Evolutionary conservation across 2,113 vertebrate species (phyloP), one percentile per base, ranked within the genome.

Genomic region (Spermophilus dauricus): DNA sequence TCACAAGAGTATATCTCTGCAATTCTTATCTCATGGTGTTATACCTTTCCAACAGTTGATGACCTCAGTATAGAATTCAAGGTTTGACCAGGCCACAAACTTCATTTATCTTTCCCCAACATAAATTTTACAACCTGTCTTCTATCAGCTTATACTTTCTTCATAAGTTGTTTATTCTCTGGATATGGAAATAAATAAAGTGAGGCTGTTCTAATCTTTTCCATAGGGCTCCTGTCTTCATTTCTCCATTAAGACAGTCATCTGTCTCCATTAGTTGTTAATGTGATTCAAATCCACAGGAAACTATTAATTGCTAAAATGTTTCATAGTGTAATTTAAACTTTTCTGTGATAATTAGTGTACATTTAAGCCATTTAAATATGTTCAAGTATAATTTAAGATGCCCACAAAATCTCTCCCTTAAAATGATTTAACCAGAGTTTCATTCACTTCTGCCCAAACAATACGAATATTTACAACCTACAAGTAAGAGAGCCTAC

Each of bases 321-420:
- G 70, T 26, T 93, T 92, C 51, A 75, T 18, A 42, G 12, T 93
- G 8, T 78, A 95, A 86, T 88, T 92, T 86, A 86, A 94, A 96
- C 65, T 96, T 93, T 84, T 39, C n/a, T 87, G 1, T 95, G 65
- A 87, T 94, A 96, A 84, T 91, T 53, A 58, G 77, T 63, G 80
- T 67, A 67, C 34, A 72, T 65, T 97, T 94, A 90, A 95, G 89
- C 93, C 42, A 91, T 96, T 88, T 96, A 92, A 91, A 95, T 98
- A 93, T 98, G 81, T 70, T 96, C 95, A 51, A 37, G 82, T 90
- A 81, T 86, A 98, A 88, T 91, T 93, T 95, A 72, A 90, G 65
- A 78, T 97, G 73, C 91, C 94, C 94, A 67, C 84, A 97, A 95
- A 97, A 34, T 94, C 83, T 96, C 77, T 92, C 63, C 75, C 22